Percentiles rank a stretch among this genome's conserved stretches.
phyloP scores from a whole-genome alignment of 2,888 invertebrate genomes.

The Drosophila algonquin region DNA sequence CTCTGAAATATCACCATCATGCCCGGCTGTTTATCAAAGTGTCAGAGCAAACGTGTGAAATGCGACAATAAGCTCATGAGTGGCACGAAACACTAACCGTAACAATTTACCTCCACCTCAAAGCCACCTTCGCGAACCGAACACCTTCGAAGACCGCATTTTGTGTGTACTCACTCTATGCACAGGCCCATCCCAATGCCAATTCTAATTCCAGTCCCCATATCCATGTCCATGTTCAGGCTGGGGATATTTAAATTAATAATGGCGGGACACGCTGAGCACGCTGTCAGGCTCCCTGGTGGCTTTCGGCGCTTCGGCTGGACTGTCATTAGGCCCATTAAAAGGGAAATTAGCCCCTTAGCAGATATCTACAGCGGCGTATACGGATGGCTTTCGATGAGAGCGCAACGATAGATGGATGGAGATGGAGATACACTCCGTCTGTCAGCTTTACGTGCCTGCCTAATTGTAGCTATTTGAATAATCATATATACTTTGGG shows the following conservation, averaged over 20 bases:
- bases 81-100: slow-evolving; percentile 6
- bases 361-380: slow-evolving; percentile 22
- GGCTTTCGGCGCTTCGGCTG: slow-evolving; percentile 29
- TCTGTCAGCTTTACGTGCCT: slow-evolving; percentile 7
- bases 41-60: slow-evolving; percentile 38
- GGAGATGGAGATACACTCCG: slow-evolving; percentile 11
- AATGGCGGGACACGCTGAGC: slow-evolving; percentile 58
- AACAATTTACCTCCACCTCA: slow-evolving; percentile 8
- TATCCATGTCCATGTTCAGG: slow-evolving; percentile 3
- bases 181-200: slow-evolving; percentile 6
- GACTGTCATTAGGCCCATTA: slow-evolving; percentile 43
- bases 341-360: neutral
- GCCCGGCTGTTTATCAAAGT: slow-evolving; percentile 26
- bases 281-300: slow-evolving; percentile 23
- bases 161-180: neutral
- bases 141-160: neutral
- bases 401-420: slow-evolving; percentile 11
- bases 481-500: slow-evolving; percentile 31
- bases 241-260: slow-evolving; percentile 71
- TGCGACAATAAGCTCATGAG: slow-evolving; percentile 17
- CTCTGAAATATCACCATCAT: neutral
- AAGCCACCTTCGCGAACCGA: neutral
- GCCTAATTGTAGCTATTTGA: slow-evolving; percentile 44
- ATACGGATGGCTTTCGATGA: no score
- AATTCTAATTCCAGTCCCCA: slow-evolving; percentile 12